Percentiles rank a stretch among this genome's conserved stretches.
Conservation (phyloP, 2,888 invertebrate species). For the Spisula subtruncata region DNA sequence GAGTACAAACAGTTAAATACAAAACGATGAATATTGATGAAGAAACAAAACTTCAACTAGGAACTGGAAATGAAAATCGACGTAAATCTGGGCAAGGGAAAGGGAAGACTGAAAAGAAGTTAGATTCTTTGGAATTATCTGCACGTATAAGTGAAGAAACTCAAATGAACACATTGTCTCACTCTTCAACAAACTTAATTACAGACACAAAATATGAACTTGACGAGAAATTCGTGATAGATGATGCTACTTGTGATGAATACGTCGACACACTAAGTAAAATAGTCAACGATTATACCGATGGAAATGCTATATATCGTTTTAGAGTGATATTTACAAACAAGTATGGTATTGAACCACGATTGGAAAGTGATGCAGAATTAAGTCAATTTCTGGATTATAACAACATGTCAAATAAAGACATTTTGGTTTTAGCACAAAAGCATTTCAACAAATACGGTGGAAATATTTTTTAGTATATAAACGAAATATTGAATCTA, state of each 20-base stretch:
- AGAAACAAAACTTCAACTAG: background rate
- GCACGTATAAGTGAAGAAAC: too few species aligned
- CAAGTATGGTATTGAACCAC: conserved; percentile 2
- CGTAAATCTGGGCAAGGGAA: too few species aligned
- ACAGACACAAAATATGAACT: background rate
- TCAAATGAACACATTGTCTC: too few species aligned
- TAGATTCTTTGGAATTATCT: too few species aligned
- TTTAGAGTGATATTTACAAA: background rate
- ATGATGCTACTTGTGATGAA: background rate
- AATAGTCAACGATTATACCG: background rate
- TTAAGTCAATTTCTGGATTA: background rate
- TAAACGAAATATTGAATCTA: background rate
- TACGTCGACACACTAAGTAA: background rate
- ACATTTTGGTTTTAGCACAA: conserved; percentile 20
- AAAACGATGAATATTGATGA: background rate
- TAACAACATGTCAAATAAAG: background rate
- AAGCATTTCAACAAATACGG: conserved; percentile 27
- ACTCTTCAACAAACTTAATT: too few species aligned
- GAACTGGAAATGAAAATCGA: background rate
- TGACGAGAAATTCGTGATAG: background rate
- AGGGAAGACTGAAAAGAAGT: too few species aligned
- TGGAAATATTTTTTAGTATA: background rate
- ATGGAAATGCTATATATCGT: background rate
- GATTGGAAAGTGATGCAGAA: background rate
- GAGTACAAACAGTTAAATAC: background rate